phyloP scores from a whole-genome alignment of 2,113 vertebrate species.

The Meleagris gallopavo region DNA sequence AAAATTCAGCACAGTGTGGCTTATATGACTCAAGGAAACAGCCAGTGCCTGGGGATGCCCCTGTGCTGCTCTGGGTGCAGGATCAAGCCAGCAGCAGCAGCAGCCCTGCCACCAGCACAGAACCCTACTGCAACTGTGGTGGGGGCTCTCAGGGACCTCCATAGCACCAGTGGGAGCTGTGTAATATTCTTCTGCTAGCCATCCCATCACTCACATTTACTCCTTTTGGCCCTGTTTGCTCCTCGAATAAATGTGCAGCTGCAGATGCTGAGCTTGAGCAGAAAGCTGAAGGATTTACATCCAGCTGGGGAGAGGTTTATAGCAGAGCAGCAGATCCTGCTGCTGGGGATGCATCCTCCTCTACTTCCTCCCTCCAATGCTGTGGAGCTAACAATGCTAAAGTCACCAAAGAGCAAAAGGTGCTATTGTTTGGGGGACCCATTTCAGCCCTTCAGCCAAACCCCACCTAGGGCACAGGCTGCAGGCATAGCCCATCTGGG shows the following conservation, averaged over 20 bases:
- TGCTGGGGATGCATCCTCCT: constrained; percentile 10
- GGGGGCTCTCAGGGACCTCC: neutral
- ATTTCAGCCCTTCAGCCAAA: neutral
- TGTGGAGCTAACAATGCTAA: neutral
- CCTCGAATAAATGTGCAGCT: constrained; percentile 66
- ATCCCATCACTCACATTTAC: constrained; percentile 40
- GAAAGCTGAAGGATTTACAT: constrained; percentile 76
- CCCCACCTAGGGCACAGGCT: neutral
- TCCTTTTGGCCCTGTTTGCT: constrained; percentile 24
- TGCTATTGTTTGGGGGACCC: neutral
- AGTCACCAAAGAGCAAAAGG: neutral
- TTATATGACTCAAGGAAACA: neutral
- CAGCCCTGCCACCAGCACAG: neutral
- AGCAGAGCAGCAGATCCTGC: constrained; percentile 59
- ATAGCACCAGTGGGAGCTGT: neutral
- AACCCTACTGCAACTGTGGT: neutral
- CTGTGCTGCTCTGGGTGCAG: neutral
- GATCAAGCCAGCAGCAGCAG: neutral
- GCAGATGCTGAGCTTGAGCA: constrained; percentile 49
- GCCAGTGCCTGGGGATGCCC: neutral
- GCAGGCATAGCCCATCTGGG: neutral
- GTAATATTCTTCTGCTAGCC: neutral
- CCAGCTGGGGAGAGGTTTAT: constrained; percentile 76
- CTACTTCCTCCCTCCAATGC: neutral
- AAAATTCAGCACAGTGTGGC: rapidly evolving